A percentile compares a stretch with the other conserved stretches of the same genome.
Conservation (phyloP, 2,888 invertebrate genomes). For the Troilus luridus region DNA sequence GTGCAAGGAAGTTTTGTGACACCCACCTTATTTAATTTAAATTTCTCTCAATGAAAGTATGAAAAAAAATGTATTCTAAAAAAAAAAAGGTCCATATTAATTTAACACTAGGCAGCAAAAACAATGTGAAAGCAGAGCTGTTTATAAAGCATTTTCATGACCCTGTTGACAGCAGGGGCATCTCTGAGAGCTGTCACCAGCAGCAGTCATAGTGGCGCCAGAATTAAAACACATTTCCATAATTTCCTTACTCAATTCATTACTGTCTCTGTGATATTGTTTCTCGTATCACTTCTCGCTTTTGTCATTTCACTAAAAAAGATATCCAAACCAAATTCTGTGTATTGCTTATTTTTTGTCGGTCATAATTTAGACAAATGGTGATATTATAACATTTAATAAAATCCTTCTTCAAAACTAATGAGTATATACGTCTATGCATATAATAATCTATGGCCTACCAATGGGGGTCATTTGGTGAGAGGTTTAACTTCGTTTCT, state of each 20-base stretch:
- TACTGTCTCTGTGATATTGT: background rate
- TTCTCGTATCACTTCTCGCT: background rate
- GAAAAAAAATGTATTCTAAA: background rate
- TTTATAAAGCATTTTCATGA: background rate
- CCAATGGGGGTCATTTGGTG: too few relatives aligned
- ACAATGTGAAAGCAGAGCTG: background rate
- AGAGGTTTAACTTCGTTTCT: too few relatives aligned
- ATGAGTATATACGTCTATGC: too few relatives aligned
- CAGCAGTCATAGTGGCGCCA: background rate
- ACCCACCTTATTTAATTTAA: too few relatives aligned
- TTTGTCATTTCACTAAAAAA: background rate
- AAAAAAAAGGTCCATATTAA: background rate
- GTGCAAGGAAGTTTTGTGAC: too few relatives aligned
- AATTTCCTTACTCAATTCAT: slow-evolving; percentile 27
- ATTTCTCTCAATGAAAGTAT: too few relatives aligned
- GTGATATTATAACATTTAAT: background rate
- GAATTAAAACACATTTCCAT: slow-evolving; percentile 27
- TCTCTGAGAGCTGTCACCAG: background rate
- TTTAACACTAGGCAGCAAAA: background rate
- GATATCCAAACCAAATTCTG: background rate
- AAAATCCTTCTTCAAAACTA: background rate
- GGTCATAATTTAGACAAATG: background rate
- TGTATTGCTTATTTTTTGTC: background rate
- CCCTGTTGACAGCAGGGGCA: background rate
- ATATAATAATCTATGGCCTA: too few relatives aligned